Evolutionary conservation across 2,888 invertebrate species (phyloP), one percentile per base, ranked within the genome.

Genomic region (Folsomia candida): DNA sequence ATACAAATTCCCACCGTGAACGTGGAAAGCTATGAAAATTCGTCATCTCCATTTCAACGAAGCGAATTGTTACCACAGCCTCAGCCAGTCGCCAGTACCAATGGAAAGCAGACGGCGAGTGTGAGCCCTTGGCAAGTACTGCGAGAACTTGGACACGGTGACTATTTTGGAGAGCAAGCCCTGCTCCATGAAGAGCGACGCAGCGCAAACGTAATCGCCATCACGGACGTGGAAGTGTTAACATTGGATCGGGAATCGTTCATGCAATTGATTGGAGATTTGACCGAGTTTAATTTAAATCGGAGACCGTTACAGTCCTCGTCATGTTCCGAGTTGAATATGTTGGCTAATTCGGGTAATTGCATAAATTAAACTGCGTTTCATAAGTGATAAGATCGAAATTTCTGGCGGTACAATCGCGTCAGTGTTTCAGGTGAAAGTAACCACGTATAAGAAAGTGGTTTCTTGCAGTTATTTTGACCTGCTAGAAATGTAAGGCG

Each of bases 221-320:
- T 85, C 77, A 81, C 86, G 83, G 70, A 86, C 84, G 74, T 87
- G 83, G 61, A 87, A 86, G 86, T 87, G 75, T 81, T 86, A 37
- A 86, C 97, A 37, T 91, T 95, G 64, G 97, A 97, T 6, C 94
- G 93, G 76, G 93, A 95, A 24, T 92, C 92, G 60, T 97, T 97
- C 82, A 88, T 90, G 54, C 90, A 92, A 79, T 87, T 94, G 75
- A 88, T 97, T 79, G 96, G 96, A 3, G 89, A 90, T 78, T 84
- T 93, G 71, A 88, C 89, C 67, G 91, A 90, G 81, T 85, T 92
- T 9, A 87, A 89, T 80, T 75, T 73, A 22, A 68, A 75, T n/a
- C 64, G 68, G 29, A 76, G 75, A 65, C 65, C 73, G 0, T 37
- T 65, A 14, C 70, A 69, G 29, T 71, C 69, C 58, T 73, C 73